phyloP scores from a whole-genome alignment of 2,888 invertebrate genomes.

The Horisme vitalbata region DNA sequence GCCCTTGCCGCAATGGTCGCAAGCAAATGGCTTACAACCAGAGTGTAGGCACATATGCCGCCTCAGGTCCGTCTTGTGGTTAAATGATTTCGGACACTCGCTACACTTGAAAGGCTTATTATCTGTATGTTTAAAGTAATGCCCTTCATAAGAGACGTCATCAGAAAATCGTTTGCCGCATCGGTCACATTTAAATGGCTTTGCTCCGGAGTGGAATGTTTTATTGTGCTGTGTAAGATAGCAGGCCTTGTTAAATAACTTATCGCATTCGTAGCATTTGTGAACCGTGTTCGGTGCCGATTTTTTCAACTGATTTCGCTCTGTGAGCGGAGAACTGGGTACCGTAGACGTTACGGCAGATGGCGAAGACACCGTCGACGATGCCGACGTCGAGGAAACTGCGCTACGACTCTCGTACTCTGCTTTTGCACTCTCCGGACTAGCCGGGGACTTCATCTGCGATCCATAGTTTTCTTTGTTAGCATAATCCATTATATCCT shows the following conservation, averaged over 20 bases:
- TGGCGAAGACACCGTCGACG: conserved; percentile 54
- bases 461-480: conserved; percentile 78
- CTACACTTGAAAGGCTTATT: conserved; percentile 94
- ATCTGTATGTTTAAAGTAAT: conserved; percentile 89
- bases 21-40: conserved; percentile 92
- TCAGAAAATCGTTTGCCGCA: conserved; percentile 93
- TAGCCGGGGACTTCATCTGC: conserved; percentile 76
- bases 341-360: conserved; percentile 69
- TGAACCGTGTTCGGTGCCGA: conserved; percentile 64
- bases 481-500: conserved; percentile 78
- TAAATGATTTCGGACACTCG: conserved; percentile 93
- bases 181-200: conserved; percentile 91
- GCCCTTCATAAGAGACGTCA: conserved; percentile 87
- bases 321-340: conserved; percentile 67
- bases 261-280: conserved; percentile 92
- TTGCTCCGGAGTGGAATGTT: conserved; percentile 93
- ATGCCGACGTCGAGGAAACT: conserved; percentile 67
- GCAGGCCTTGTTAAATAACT: conserved; percentile 92
- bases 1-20: conserved; percentile 92
- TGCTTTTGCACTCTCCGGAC: conserved; percentile 74
- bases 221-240: conserved; percentile 96
- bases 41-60: conserved; percentile 94
- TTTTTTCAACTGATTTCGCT: conserved; percentile 69
- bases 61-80: conserved; percentile 94
- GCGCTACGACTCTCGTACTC: conserved; percentile 60